Conservation (phyloP, 1,140 invertebrate genomes). For the Plectrocnemia conspersa region DNA sequence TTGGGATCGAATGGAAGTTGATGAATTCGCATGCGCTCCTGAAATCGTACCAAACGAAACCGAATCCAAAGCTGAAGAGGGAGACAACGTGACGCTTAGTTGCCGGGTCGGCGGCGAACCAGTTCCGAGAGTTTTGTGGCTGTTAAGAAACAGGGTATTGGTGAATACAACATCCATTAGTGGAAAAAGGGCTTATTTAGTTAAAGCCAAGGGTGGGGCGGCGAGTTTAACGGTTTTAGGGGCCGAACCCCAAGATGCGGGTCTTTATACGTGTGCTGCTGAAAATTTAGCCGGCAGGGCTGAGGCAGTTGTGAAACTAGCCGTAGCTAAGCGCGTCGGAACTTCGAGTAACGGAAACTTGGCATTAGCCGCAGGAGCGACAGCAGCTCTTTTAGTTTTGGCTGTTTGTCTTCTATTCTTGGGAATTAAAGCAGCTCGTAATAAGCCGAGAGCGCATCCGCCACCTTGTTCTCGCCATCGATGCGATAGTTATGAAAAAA, state of each 20-base stretch:
- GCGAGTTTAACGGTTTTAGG: constrained; percentile 68
- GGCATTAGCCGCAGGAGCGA: constrained; percentile 51
- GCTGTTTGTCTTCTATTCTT: constrained; percentile 39
- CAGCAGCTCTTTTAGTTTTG: constrained; percentile 46
- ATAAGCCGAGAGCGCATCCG: constrained; percentile 45
- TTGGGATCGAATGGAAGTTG: constrained; percentile 70
- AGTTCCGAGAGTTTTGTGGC: constrained; percentile 48
- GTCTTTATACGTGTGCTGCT: constrained; percentile 67
- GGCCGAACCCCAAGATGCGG: constrained; percentile 65
- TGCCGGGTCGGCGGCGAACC: constrained; percentile 68
- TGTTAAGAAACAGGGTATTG: constrained; percentile 49
- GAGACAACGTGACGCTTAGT: constrained; percentile 67
- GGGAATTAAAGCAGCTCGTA: constrained; percentile 21
- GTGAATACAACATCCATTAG: constrained; percentile 51
- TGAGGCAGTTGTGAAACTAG: constrained; percentile 64
- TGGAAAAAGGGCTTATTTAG: constrained; percentile 42
- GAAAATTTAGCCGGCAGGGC: constrained; percentile 72
- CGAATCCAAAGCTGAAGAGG: constrained; percentile 59
- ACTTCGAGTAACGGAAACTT: constrained; percentile 54
- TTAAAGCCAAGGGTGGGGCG: constrained; percentile 47
- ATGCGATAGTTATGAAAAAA: constrained; percentile 69
- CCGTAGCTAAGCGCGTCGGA: constrained; percentile 57
- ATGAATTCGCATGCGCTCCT: constrained; percentile 76
- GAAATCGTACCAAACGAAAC: constrained; percentile 54
- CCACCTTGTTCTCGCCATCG: constrained; percentile 56